Percentiles rank a stretch among this genome's conserved stretches.
These are phyloP conservation scores for Anthophora plumipes DNA, from an alignment of 2,888 invertebrate species.

Conservation along the genomic window DNA sequence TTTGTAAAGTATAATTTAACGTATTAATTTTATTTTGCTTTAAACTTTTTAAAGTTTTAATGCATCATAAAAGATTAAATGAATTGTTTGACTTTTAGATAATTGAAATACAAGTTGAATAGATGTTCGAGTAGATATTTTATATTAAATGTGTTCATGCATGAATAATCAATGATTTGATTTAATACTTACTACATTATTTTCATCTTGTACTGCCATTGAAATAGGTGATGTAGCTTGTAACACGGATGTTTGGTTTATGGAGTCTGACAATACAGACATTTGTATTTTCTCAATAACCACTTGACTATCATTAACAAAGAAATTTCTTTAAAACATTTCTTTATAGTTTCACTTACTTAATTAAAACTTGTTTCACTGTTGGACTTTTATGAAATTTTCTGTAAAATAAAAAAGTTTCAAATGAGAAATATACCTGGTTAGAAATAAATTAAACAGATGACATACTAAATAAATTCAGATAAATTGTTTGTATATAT, in stretches of 20 bases:
- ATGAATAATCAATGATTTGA: background rate
- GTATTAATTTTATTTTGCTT: conserved; percentile 7
- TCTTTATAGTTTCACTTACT: background rate
- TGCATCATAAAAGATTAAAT: background rate
- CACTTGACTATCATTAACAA: conserved; percentile 67
- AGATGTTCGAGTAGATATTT: background rate
- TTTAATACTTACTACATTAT: conserved; percentile 24
- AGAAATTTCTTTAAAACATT: conserved; percentile 64
- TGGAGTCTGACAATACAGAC: conserved; percentile 65
- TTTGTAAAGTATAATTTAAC: conserved; percentile 23
- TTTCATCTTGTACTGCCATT: conserved; percentile 37
- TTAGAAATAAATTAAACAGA: background rate
- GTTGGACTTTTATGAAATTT: background rate
- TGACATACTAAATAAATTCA: background rate
- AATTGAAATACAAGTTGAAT: background rate
- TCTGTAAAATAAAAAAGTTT: conserved; percentile 17
- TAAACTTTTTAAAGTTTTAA: conserved; percentile 1
- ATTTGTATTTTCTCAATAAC: conserved; percentile 70
- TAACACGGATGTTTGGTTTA: conserved; percentile 54
- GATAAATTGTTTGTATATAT: background rate
- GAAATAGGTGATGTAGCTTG: conserved; percentile 26
- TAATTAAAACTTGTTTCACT: background rate
- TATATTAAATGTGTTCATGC: background rate
- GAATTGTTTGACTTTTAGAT: background rate
- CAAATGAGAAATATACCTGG: background rate